A percentile compares a stretch with the other conserved stretches of the same genome.
These are phyloP conservation scores for Takifugu bimaculatus DNA, from an alignment of 2,113 vertebrate species.

Conservation along the genomic window DNA sequence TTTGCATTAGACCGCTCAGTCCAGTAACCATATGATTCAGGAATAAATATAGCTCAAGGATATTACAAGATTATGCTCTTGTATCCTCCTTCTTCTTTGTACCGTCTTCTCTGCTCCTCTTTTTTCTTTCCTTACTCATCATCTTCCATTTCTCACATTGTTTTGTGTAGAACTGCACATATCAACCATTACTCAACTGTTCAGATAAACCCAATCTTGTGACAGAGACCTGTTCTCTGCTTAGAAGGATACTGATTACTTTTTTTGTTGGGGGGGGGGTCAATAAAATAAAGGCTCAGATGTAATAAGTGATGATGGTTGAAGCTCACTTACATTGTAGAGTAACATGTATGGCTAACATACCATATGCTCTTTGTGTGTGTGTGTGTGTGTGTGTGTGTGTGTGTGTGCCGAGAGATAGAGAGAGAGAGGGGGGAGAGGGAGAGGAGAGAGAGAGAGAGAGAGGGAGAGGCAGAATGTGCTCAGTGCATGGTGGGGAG, in stretches of 20 bases:
- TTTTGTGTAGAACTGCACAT: too few species aligned
- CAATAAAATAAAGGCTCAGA: not conserved
- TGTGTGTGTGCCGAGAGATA: not conserved
- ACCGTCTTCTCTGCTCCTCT: not conserved
- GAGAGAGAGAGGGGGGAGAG: not conserved
- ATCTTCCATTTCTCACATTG: too few species aligned
- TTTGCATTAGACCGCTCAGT: slow-evolving; percentile 31
- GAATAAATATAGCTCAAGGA: slow-evolving; percentile 58
- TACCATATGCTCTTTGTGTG: too few species aligned
- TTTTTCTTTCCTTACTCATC: not conserved
- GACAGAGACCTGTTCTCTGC: too few species aligned
- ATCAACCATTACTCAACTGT: too few species aligned
- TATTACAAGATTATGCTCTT: slow-evolving; percentile 48
- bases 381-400: slow-evolving; percentile 3
- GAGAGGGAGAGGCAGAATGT: not conserved
- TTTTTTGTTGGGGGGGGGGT: not conserved
- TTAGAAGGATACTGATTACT: not conserved
- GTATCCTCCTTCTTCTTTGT: not conserved
- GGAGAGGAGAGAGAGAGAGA: not conserved
- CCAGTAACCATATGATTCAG: slow-evolving; percentile 38
- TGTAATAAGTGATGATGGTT: too few species aligned
- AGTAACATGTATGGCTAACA: too few species aligned
- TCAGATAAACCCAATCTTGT: too few species aligned
- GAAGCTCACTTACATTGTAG: too few species aligned
- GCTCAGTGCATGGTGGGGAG: slow-evolving; percentile 41